These are phyloP conservation scores for Perca fluviatilis DNA, from an alignment of 2,113 vertebrate genomes.

Conservation along the genomic window DNA sequence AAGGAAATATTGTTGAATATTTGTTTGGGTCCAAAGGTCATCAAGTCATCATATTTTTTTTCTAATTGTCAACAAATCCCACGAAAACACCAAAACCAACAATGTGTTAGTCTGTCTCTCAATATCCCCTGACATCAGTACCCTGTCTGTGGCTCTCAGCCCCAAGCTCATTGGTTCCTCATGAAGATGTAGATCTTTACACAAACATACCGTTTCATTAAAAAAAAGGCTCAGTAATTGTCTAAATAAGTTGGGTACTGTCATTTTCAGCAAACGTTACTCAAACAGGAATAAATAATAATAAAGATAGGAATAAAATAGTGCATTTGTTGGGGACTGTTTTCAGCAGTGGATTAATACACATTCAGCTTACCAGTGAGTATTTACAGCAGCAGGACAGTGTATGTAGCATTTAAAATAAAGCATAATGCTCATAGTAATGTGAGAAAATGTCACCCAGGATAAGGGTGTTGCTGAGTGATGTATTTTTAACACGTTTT, in stretches of 20 bases:
- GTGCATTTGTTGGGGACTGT: neutral
- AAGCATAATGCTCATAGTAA: neutral
- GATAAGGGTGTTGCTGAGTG: neutral
- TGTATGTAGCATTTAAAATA: neutral
- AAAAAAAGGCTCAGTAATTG: neutral
- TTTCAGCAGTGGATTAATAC: slow-evolving; percentile 2
- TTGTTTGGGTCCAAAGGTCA: neutral
- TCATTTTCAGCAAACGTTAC: neutral
- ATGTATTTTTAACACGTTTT: slow-evolving; percentile 12
- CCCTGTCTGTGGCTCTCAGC: neutral
- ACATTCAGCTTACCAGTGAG: neutral
- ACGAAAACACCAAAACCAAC: neutral
- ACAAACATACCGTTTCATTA: neutral
- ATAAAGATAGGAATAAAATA: neutral
- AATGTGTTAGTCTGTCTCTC: neutral
- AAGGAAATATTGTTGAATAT: neutral
- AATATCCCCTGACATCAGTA: neutral
- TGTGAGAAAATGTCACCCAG: neutral
- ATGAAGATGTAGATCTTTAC: neutral
- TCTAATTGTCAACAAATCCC: slow-evolving; percentile 7
- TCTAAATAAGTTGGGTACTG: neutral
- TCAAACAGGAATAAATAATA: too few species aligned
- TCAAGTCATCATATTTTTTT: neutral
- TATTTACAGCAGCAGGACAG: neutral
- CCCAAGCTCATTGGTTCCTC: neutral